A percentile compares a stretch with the other conserved stretches of the same genome.
Evolutionary conservation across 1,140 invertebrate species (phyloP).

Genomic region (Aphelinus certus): DNA sequence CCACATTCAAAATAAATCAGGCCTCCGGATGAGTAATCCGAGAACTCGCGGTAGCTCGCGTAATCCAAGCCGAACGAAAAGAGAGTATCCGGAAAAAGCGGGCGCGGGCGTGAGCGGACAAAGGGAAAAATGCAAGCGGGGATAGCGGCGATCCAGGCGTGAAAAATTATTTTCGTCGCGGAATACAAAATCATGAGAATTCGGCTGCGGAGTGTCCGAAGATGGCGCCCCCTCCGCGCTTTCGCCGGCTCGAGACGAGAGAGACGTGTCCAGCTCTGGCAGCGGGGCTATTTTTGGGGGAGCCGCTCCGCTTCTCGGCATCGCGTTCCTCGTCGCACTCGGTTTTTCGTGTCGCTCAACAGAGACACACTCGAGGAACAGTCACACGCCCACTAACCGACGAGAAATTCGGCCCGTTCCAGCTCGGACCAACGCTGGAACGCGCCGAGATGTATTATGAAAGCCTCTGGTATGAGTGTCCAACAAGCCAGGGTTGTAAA

Average conservation of each 20-base stretch:
- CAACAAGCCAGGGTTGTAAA: no score
- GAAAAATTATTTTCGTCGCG: slow-evolving; percentile 47
- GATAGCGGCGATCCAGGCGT: not conserved
- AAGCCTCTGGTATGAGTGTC: no score
- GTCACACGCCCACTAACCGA: no score
- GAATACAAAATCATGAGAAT: slow-evolving; percentile 31
- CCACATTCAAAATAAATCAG: no score
- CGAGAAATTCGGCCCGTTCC: slow-evolving; percentile 46
- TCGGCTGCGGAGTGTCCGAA: slow-evolving; percentile 38
- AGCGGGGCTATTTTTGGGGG: slow-evolving; percentile 59
- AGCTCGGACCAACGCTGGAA: not conserved
- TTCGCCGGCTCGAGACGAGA: slow-evolving; percentile 54
- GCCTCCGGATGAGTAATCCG: no score
- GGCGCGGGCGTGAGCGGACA: no score
- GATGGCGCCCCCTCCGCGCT: slow-evolving; percentile 44
- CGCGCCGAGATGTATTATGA: not conserved
- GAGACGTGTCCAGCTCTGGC: slow-evolving; percentile 58
- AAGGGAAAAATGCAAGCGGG: not conserved
- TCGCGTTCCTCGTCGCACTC: slow-evolving; percentile 44
- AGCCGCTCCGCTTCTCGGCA: slow-evolving; percentile 38
- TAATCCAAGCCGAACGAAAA: not conserved
- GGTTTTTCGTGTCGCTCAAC: no score
- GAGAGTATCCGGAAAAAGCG: not conserved
- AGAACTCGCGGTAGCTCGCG: no score
- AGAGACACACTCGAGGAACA: no score